Evolutionary conservation across 2,888 invertebrate genomes (phyloP).

Genomic region (Villa cingulata): DNA sequence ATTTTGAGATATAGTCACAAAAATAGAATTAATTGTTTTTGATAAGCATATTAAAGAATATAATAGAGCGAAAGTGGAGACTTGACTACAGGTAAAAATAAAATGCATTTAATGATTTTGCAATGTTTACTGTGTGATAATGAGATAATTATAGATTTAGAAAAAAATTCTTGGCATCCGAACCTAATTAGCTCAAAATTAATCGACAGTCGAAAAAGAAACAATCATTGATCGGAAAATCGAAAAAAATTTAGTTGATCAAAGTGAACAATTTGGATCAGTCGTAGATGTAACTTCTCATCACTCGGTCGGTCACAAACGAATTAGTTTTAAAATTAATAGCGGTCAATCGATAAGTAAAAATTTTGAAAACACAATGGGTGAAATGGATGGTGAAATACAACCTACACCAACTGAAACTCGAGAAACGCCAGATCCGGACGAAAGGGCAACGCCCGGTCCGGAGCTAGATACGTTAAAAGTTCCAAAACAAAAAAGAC

Average conservation of each 20-base stretch:
- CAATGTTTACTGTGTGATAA: not conserved
- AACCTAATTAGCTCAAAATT: constrained; percentile 17
- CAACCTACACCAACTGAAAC: constrained; percentile 27
- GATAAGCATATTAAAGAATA: not conserved
- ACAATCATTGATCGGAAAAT: not conserved
- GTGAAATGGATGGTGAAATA: constrained; percentile 32
- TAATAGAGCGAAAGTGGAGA: not conserved
- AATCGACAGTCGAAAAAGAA: not conserved
- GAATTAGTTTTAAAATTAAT: constrained; percentile 8
- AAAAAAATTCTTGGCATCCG: constrained; percentile 16
- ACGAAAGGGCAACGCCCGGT: constrained; percentile 21
- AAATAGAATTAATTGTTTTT: not conserved
- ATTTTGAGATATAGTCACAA: not conserved
- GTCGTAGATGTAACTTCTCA: constrained; percentile 35
- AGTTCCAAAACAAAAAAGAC: constrained; percentile 30
- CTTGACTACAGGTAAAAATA: not conserved
- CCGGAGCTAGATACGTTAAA: constrained; percentile 29
- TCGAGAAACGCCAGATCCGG: constrained; percentile 18
- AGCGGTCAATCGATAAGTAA: constrained; percentile 22
- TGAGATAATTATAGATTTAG: constrained; percentile 9
- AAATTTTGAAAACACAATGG: constrained; percentile 23
- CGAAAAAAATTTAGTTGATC: constrained; percentile 3
- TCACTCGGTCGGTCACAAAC: constrained; percentile 31
- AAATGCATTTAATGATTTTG: not conserved
- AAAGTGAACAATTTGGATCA: constrained; percentile 22